These are phyloP conservation scores for Neosalanx taihuensis DNA, from an alignment of 2,797 vertebrate species.

Conservation along the genomic window DNA sequence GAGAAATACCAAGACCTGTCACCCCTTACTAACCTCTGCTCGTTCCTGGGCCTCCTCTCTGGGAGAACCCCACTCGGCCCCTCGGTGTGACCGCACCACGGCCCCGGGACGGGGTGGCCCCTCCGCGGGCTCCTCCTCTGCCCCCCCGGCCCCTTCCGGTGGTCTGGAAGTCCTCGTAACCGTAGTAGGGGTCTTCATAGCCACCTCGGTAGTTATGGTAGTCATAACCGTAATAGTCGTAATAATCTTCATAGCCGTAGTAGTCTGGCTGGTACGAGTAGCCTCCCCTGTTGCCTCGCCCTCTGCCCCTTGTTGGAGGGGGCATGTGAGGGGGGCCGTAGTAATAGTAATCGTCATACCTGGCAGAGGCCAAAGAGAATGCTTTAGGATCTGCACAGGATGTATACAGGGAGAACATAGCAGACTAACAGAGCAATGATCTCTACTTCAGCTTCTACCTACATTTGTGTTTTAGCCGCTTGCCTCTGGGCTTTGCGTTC, in stretches of 20 bases:
- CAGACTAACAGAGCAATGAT: neutral
- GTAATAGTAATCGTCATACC: conserved; percentile 99
- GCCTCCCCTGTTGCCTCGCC: conserved; percentile 87
- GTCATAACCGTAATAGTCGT: conserved; percentile 97
- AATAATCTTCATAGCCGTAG: conserved; percentile 96
- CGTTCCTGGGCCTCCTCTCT: conserved; percentile 88
- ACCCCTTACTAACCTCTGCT: conserved; percentile 87
- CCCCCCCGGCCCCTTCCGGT: conserved; percentile 85
- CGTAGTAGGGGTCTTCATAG: conserved; percentile 96
- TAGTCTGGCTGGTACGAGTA: conserved; percentile 94
- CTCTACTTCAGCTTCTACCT: conserved; percentile 54
- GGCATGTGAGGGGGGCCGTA: conserved; percentile 92
- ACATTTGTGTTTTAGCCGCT: conserved; percentile 98
- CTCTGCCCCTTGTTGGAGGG: conserved; percentile 87
- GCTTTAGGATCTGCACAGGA: neutral
- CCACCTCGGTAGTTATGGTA: conserved; percentile 97
- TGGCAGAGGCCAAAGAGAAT: conserved; percentile 51
- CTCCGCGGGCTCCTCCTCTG: conserved; percentile 78
- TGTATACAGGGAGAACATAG: neutral
- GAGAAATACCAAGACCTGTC: conserved; percentile 72
- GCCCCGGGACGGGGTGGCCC: conserved; percentile 81
- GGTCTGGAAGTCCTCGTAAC: conserved; percentile 95
- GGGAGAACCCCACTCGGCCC: conserved; percentile 80
- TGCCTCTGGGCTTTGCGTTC: conserved; percentile 98
- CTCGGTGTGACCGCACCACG: conserved; percentile 79